Evolutionary conservation across 2,888 invertebrate genomes (phyloP).

Genomic region (Matsumyia berberina): DNA sequence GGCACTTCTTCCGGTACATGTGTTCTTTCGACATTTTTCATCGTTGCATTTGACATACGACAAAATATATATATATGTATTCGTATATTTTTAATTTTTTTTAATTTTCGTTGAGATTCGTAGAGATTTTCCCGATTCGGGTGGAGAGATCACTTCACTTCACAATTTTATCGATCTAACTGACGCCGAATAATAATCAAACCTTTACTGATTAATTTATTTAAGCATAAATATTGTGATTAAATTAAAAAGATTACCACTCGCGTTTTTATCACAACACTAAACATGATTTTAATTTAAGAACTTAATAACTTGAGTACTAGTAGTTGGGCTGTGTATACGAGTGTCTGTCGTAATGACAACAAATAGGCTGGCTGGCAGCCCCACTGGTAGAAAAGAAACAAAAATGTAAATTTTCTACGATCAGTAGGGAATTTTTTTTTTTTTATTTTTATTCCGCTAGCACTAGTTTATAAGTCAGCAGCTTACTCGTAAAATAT

Average conservation of each 20-base stretch:
- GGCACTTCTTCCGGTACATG: conserved; percentile 35
- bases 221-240: conserved; percentile 12
- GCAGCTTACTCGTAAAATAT: conserved; percentile 22
- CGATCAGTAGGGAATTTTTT: conserved; percentile 14
- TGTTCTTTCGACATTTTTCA: conserved; percentile 25
- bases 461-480: conserved; percentile 41
- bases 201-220: neutral
- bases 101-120: neutral
- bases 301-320: conserved; percentile 34
- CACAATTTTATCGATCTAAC: conserved; percentile 31
- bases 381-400: conserved; percentile 25
- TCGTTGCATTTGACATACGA: no score
- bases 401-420: conserved; percentile 29
- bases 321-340: conserved; percentile 35
- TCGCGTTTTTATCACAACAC: conserved; percentile 29
- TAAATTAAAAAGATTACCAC: conserved; percentile 13
- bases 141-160: conserved; percentile 35
- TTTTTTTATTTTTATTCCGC: conserved; percentile 20
- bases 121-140: no score
- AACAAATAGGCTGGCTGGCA: conserved; percentile 30
- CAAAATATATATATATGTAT: no score
- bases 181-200: no score
- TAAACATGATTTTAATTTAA: neutral
- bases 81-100: conserved; percentile 1
- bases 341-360: conserved; percentile 33